Conservation (phyloP, 2,888 invertebrate species). For the Amiota mariae region DNA sequence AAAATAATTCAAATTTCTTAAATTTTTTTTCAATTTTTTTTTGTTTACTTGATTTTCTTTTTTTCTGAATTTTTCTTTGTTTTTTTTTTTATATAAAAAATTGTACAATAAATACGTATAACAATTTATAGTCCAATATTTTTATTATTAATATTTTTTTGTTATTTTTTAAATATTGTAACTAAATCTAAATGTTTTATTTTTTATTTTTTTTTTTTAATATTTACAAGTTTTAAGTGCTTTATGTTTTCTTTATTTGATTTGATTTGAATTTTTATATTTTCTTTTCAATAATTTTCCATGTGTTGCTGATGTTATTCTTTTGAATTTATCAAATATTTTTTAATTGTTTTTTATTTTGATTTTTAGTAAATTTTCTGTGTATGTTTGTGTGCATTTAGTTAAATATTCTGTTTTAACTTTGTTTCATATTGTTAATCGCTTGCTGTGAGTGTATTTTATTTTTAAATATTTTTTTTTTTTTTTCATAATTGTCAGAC, state of each 20-base stretch:
- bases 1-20: too few relatives aligned
- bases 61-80: constrained; percentile 2
- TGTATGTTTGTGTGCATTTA: neutral
- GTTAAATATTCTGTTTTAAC: too few relatives aligned
- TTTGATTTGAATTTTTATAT: neutral
- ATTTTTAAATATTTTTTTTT: constrained; percentile 11
- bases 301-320: neutral
- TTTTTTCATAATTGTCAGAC: constrained; percentile 51
- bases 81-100: constrained; percentile 24
- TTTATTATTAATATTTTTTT: neutral
- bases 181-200: neutral
- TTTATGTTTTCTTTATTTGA: neutral
- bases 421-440: neutral
- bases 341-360: constrained; percentile 2
- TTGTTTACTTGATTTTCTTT: neutral
- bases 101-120: constrained; percentile 33
- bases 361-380: neutral
- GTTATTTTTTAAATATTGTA: neutral
- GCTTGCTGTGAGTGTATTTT: constrained; percentile 36
- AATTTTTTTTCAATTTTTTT: neutral
- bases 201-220: neutral
- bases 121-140: constrained; percentile 28
- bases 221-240: neutral
- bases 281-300: neutral
- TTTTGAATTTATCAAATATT: constrained; percentile 1